Evolutionary conservation across 2,888 invertebrate species (phyloP).

Genomic region (Phaonia tiefii): DNA sequence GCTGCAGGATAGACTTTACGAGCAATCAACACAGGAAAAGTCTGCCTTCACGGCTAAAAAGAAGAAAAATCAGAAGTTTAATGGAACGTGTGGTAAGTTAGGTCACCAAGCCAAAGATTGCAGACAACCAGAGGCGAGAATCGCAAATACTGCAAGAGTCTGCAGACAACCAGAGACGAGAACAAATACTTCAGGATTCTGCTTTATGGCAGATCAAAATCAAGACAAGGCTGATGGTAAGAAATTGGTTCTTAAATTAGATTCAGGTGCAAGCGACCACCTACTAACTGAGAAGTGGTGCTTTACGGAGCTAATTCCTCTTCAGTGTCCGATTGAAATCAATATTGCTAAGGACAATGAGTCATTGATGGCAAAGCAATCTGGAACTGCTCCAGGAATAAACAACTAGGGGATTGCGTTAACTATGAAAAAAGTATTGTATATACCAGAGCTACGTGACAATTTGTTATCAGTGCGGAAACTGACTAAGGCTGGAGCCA

Average conservation of each 20-base stretch:
- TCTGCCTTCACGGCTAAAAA: constrained; percentile 25
- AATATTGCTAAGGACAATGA: constrained; percentile 24
- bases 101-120: constrained; percentile 33
- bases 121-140: not conserved
- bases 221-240: not conserved
- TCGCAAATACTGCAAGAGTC: not conserved
- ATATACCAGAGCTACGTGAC: constrained; percentile 38
- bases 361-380: not conserved
- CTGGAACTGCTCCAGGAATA: not conserved
- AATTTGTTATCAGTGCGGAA: too few species aligned
- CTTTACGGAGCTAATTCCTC: not conserved
- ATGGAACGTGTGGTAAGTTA: constrained; percentile 42
- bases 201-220: not conserved
- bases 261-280: constrained; percentile 39
- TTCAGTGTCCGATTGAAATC: not conserved
- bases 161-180: too few species aligned
- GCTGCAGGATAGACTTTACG: not conserved
- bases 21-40: constrained; percentile 1
- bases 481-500: too few species aligned
- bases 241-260: not conserved
- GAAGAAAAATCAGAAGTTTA: not conserved
- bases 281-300: constrained; percentile 33
- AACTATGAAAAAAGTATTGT: constrained; percentile 35
- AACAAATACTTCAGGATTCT: too few species aligned
- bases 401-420: constrained; percentile 17